Percentiles rank a stretch among this genome's conserved stretches.
These are phyloP conservation scores for Ephialtes manifestator DNA, from an alignment of 2,888 invertebrate species.

Conservation along the genomic window DNA sequence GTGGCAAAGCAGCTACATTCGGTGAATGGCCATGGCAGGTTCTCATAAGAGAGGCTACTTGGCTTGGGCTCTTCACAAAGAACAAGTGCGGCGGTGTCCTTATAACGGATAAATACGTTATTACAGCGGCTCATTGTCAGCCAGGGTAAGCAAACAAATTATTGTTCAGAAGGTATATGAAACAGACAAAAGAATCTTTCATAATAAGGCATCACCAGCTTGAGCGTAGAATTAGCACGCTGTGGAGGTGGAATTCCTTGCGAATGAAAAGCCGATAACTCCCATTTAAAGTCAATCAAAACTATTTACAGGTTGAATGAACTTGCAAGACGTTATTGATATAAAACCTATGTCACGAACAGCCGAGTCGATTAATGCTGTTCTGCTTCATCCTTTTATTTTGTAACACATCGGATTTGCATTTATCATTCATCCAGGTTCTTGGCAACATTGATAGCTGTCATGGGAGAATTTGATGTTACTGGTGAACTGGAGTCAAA, in stretches of 20 bases:
- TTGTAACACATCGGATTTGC: neutral
- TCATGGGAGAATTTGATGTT: conserved; percentile 96
- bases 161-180: neutral
- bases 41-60: conserved; percentile 95
- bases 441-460: conserved; percentile 95
- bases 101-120: conserved; percentile 94
- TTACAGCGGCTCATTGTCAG: conserved; percentile 98
- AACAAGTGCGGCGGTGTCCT: conserved; percentile 98
- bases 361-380: too few species aligned
- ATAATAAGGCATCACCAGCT: neutral
- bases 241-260: too few species aligned
- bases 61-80: conserved; percentile 97
- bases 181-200: neutral
- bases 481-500: conserved; percentile 93
- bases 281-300: neutral
- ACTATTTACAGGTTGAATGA: neutral
- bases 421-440: conserved; percentile 87
- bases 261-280: neutral
- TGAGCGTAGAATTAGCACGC: too few species aligned
- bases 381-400: neutral
- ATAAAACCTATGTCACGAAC: neutral
- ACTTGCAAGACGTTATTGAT: neutral
- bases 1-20: conserved; percentile 94
- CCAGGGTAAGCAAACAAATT: conserved; percentile 90
- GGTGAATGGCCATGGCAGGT: conserved; percentile 98